Conservation (phyloP, 1,140 invertebrate species). For the Aricia agestis region DNA sequence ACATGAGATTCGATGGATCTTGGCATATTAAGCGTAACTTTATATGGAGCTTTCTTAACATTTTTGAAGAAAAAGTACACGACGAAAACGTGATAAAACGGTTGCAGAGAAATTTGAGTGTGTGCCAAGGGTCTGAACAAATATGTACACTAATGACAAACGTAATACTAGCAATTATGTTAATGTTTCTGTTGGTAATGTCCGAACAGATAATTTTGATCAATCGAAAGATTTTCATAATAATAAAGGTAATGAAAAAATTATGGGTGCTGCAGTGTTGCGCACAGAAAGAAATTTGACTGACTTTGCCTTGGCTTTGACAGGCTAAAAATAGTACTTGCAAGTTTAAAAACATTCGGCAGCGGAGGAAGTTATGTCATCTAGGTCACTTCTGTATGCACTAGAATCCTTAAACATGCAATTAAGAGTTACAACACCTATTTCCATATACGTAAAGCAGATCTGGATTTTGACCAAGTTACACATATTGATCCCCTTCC, state of each 20-base stretch:
- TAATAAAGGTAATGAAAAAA: neutral
- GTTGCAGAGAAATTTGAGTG: neutral
- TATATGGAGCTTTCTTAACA: constrained; percentile 8
- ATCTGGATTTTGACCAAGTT: neutral
- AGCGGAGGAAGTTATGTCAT: neutral
- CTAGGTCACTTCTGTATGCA: neutral
- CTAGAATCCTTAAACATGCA: neutral
- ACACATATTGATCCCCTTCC: neutral
- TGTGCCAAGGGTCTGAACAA: constrained; percentile 4
- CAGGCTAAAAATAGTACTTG: no score
- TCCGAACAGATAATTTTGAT: neutral
- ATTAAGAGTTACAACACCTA: neutral
- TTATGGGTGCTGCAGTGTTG: no score
- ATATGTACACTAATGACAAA: neutral
- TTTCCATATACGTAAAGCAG: neutral
- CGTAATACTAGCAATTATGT: neutral
- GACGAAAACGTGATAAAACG: constrained; percentile 1
- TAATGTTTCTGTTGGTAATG: neutral
- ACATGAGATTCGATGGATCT: neutral
- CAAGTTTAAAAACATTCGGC: neutral
- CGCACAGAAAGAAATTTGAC: no score
- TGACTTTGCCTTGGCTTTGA: no score
- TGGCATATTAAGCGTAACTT: constrained; percentile 2
- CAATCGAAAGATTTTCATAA: neutral
- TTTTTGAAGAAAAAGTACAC: constrained; percentile 5